Conservation (phyloP, 2,797 vertebrate species). For the Melanogrammus aeglefinus region DNA sequence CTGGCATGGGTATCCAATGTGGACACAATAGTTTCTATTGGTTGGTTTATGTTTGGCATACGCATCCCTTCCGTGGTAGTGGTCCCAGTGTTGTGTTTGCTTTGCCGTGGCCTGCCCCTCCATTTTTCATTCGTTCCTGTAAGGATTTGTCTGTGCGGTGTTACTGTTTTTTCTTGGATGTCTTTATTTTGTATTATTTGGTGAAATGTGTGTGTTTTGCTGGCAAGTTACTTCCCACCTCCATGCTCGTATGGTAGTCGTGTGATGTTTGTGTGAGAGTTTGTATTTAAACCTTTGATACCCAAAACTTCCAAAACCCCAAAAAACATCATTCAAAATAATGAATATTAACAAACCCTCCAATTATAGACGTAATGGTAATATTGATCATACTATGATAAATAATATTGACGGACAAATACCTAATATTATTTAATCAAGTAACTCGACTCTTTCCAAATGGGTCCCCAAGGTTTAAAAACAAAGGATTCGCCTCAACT, state of each 20-base stretch:
- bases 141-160: conserved; percentile 23
- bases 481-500: conserved; percentile 3
- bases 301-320: conserved; percentile 4
- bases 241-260: conserved; percentile 50
- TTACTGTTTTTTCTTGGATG: not conserved
- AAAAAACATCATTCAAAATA: conserved; percentile 6
- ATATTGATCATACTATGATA: not conserved
- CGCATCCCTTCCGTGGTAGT: conserved; percentile 57
- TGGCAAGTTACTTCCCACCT: conserved; percentile 52
- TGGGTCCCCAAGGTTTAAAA: conserved; percentile 55
- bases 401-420: not conserved
- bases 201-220: conserved; percentile 37
- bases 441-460: not conserved
- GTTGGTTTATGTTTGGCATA: conserved; percentile 50
- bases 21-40: conserved; percentile 18
- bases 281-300: conserved; percentile 56
- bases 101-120: conserved; percentile 31
- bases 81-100: conserved; percentile 24
- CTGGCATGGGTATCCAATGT: conserved; percentile 54
- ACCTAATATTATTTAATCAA: conserved; percentile 4
- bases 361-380: not conserved
- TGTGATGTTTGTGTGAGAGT: conserved; percentile 47
- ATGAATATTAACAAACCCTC: not conserved
- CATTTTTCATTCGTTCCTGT: conserved; percentile 37
- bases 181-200: conserved; percentile 30